Evolutionary conservation across 2,113 vertebrate species (phyloP).

Genomic region (Amblyornis subalaris): DNA sequence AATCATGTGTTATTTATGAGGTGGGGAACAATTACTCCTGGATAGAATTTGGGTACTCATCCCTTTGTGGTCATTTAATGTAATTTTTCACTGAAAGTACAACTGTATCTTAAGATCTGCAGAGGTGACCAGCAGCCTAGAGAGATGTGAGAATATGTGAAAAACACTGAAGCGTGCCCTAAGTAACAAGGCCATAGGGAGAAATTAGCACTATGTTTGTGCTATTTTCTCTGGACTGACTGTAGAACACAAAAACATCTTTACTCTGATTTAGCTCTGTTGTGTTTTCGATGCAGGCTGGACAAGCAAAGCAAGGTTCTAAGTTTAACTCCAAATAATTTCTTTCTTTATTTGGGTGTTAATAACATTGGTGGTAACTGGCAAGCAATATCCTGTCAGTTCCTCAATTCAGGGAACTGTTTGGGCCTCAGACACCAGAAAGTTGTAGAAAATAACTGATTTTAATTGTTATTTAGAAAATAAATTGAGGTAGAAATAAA

Average conservation of each 20-base stretch:
- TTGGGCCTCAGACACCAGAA: not conserved
- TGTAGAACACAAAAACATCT: not conserved
- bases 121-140: not conserved
- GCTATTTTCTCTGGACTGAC: not conserved
- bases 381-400: not conserved
- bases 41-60: not conserved
- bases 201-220: not conserved
- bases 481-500: not conserved
- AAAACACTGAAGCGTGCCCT: not conserved
- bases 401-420: not conserved
- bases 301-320: not conserved
- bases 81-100: not conserved
- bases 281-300: not conserved
- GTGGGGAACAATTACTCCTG: not conserved
- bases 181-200: not conserved
- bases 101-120: not conserved
- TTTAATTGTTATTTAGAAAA: not conserved
- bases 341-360: not conserved
- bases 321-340: not conserved
- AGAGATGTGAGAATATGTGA: not conserved
- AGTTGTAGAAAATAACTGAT: not conserved
- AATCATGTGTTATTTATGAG: not conserved
- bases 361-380: not conserved
- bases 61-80: not conserved
- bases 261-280: not conserved